Conservation (phyloP, 2,797 vertebrate genomes). For the Anguilla megastoma region DNA sequence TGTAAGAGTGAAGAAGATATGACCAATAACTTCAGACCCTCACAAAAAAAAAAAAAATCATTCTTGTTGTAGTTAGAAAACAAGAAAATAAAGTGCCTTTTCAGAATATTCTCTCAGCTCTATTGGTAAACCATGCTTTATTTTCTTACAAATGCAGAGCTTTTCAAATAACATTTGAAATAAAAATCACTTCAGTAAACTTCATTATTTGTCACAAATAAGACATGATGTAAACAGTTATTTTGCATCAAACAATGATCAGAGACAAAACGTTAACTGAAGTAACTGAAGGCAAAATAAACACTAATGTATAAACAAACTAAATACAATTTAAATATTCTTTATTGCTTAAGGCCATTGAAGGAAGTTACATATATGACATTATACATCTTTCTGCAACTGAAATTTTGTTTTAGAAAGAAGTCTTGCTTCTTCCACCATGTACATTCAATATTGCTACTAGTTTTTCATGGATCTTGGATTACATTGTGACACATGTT, state of each 20-base stretch:
- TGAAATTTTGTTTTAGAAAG: not conserved
- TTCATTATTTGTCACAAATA: not conserved
- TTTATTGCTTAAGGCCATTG: not conserved
- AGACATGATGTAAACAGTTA: not conserved
- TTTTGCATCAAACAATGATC: not conserved
- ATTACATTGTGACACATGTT: slow-evolving; percentile 19
- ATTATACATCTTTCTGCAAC: not conserved
- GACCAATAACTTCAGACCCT: not conserved
- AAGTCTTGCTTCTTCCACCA: not conserved
- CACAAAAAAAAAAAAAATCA: not conserved
- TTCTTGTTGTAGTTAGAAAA: not conserved
- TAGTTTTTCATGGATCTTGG: not conserved
- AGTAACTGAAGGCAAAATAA: not conserved
- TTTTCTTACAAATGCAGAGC: not conserved
- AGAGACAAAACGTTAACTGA: not conserved
- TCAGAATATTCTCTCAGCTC: not conserved
- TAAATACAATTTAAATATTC: not conserved
- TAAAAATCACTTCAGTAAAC: not conserved
- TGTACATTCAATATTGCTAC: not conserved
- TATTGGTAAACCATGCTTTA: not conserved
- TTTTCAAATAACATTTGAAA: too few relatives aligned
- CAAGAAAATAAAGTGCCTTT: not conserved
- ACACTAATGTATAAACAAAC: not conserved
- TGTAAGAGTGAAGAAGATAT: not conserved
- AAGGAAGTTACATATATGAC: not conserved